These are phyloP conservation scores for Alviniconcha strummeri DNA, from an alignment of 2,888 invertebrate genomes.

Conservation along the genomic window DNA sequence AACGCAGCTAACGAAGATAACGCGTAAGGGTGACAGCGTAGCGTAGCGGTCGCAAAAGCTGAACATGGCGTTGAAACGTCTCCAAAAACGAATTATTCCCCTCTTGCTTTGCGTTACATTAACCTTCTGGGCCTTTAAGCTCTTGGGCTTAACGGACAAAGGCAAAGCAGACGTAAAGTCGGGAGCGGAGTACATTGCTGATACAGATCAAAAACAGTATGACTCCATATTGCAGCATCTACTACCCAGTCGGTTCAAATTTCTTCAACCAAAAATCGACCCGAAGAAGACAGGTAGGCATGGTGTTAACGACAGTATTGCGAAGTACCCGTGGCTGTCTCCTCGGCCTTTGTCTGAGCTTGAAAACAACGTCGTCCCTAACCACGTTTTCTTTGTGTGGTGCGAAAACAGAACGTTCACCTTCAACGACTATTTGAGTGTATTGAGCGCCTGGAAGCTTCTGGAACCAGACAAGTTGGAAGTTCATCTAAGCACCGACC, in stretches of 20 bases:
- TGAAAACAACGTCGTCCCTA: slow-evolving; percentile 42
- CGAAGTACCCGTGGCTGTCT: slow-evolving; percentile 13
- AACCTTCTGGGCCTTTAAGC: not conserved
- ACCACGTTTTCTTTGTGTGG: slow-evolving; percentile 64
- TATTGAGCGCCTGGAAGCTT: slow-evolving; percentile 61
- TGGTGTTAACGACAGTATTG: not conserved
- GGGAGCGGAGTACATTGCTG: no score
- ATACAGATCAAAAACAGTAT: no score
- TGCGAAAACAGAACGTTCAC: slow-evolving; percentile 59
- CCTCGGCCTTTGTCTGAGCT: slow-evolving; percentile 38
- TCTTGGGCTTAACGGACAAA: not conserved
- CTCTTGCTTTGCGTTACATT: not conserved
- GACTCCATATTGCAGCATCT: no score
- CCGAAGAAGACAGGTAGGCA: no score
- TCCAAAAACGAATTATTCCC: not conserved
- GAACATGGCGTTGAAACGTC: not conserved
- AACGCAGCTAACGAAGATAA: no score
- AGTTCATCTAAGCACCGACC: slow-evolving; percentile 41
- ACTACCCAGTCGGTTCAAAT: no score
- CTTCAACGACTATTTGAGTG: slow-evolving; percentile 64
- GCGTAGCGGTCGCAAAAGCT: no score
- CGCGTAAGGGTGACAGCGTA: no score
- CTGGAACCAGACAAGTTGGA: slow-evolving; percentile 62
- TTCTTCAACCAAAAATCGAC: no score
- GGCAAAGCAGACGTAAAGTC: not conserved